Conservation (phyloP, 2,888 invertebrate species). For the Idaea dimidiata region DNA sequence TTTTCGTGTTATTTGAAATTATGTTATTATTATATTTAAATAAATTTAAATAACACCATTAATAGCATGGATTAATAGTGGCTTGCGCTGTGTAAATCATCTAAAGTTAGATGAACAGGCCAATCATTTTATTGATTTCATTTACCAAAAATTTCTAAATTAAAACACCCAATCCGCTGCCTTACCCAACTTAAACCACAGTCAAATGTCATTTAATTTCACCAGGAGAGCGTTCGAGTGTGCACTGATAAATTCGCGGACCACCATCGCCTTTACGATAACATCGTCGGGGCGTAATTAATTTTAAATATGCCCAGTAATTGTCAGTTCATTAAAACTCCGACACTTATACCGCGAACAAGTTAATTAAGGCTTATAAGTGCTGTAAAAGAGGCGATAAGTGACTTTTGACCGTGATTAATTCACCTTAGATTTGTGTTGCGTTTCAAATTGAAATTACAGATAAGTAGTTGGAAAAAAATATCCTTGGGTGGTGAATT, state of each 20-base stretch:
- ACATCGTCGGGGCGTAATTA: conserved; percentile 59
- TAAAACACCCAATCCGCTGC: background rate
- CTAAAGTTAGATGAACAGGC: too few relatives aligned
- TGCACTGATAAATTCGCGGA: conserved; percentile 65
- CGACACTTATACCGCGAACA: conserved; percentile 23
- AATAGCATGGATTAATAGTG: too few relatives aligned
- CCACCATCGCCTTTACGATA: conserved; percentile 55
- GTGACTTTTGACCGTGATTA: conserved; percentile 1
- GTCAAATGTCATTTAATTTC: conserved; percentile 70
- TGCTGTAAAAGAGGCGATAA: background rate
- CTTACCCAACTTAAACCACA: conserved; percentile 38
- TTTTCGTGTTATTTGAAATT: too few relatives aligned
- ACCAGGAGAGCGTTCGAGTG: conserved; percentile 71
- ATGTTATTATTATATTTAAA: too few relatives aligned
- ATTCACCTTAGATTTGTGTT: conserved; percentile 14
- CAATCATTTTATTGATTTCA: too few relatives aligned
- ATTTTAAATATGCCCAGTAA: conserved; percentile 64
- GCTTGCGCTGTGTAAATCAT: too few relatives aligned
- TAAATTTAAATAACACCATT: too few relatives aligned
- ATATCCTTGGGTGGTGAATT: too few relatives aligned
- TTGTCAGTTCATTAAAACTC: conserved; percentile 60
- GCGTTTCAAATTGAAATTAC: background rate
- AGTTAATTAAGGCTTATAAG: conserved; percentile 18
- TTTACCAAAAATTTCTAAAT: too few relatives aligned
- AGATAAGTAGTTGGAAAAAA: too few relatives aligned